Evolutionary conservation across 2,888 invertebrate genomes (phyloP).

Genomic region (Scaptodrosophila latifasciaeformis): DNA sequence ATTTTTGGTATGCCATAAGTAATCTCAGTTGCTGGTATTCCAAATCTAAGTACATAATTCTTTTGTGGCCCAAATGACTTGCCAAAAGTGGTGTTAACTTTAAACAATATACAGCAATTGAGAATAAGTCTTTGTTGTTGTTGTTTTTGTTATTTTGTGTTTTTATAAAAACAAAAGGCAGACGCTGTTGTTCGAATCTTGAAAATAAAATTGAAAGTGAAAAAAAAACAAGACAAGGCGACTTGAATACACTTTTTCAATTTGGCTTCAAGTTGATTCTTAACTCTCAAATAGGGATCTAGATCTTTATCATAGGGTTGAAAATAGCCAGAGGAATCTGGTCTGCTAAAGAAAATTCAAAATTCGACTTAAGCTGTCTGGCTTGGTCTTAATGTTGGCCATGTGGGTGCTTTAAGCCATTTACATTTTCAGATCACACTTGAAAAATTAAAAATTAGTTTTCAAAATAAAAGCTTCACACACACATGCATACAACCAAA

Average conservation of each 20-base stretch:
- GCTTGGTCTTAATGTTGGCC: background rate
- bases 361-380: no score
- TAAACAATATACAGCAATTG: background rate
- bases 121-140: background rate
- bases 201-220: constrained; percentile 1
- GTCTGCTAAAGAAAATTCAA: no score
- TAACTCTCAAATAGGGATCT: no score
- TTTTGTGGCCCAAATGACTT: constrained; percentile 46
- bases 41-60: constrained; percentile 35
- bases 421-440: constrained; percentile 14
- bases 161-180: constrained; percentile 5
- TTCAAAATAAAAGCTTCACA: constrained; percentile 2
- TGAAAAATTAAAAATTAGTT: constrained; percentile 5
- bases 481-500: no score
- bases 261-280: no score
- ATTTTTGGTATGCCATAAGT: constrained; percentile 15
- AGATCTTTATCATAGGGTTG: no score
- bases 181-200: background rate
- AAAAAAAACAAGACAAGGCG: no score
- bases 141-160: constrained; percentile 9
- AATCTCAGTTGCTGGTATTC: constrained; percentile 26
- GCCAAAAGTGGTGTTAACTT: constrained; percentile 41
- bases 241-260: no score
- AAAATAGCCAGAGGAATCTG: no score
- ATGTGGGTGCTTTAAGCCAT: constrained; percentile 27